Evolutionary conservation across 1,140 invertebrate species (phyloP).

Genomic region (Aleiodes sp.): DNA sequence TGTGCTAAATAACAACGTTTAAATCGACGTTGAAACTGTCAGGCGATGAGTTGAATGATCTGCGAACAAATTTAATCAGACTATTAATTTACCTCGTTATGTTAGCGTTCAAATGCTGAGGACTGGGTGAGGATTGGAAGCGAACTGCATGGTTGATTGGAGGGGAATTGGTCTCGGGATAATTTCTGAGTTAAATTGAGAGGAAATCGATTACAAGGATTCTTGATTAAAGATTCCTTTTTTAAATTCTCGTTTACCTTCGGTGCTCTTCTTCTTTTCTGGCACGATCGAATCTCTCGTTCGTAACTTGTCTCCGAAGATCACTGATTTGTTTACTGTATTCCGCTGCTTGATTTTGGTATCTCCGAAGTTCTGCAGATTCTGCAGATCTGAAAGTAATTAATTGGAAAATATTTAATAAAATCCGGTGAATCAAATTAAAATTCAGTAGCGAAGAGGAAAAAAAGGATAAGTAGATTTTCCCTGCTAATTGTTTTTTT

Average conservation of each 20-base stretch:
- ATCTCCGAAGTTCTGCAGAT: conserved; percentile 65
- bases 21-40: conserved; percentile 62
- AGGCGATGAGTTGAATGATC: conserved; percentile 59
- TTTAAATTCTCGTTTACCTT: conserved; percentile 44
- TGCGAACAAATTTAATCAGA: conserved; percentile 49
- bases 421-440: too few relatives aligned
- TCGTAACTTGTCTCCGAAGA: conserved; percentile 67
- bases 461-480: too few relatives aligned
- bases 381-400: conserved; percentile 55
- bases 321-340: conserved; percentile 67
- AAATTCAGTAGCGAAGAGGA: too few relatives aligned
- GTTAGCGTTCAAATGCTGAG: background rate
- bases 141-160: background rate
- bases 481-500: too few relatives aligned
- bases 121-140: background rate
- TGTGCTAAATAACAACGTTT: conserved; percentile 55
- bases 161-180: background rate
- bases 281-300: conserved; percentile 65
- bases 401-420: background rate
- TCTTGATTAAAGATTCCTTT: conserved; percentile 9
- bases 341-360: conserved; percentile 67
- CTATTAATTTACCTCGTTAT: conserved; percentile 11
- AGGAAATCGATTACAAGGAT: background rate
- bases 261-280: conserved; percentile 56
- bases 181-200: background rate